A percentile compares a stretch with the other conserved stretches of the same genome.
Conservation (phyloP, 2,888 invertebrate genomes). For the Epirrhoe alternata region DNA sequence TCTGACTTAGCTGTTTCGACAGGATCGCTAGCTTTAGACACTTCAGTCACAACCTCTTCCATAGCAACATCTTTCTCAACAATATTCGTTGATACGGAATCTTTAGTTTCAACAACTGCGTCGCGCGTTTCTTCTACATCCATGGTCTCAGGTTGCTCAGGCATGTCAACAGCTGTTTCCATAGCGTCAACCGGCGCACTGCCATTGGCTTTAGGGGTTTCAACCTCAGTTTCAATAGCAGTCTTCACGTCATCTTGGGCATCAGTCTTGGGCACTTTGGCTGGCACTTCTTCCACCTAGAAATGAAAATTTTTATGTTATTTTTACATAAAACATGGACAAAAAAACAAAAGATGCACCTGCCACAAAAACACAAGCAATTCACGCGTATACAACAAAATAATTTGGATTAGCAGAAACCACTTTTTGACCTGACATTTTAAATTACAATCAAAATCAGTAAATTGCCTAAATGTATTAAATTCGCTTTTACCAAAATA, state of each 20-base stretch:
- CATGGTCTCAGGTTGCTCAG: conserved; percentile 36
- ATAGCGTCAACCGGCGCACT: conserved; percentile 11
- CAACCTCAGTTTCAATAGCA: conserved; percentile 44
- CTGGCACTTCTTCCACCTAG: conserved; percentile 73
- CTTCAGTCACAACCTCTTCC: conserved; percentile 17
- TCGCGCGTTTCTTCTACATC: conserved; percentile 28
- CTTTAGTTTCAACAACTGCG: conserved; percentile 8
- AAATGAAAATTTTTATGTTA: conserved; percentile 41
- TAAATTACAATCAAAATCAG: neutral
- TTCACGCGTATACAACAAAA: neutral
- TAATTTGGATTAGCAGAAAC: neutral
- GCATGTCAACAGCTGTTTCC: conserved; percentile 14
- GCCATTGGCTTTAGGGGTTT: conserved; percentile 20
- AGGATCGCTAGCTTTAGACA: neutral
- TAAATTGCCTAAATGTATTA: neutral
- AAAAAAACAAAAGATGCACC: neutral
- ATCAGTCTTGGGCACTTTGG: conserved; percentile 84
- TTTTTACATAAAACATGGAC: neutral
- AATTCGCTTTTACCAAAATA: neutral
- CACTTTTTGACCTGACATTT: neutral
- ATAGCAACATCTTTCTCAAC: conserved; percentile 29
- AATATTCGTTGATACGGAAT: neutral
- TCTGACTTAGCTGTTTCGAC: conserved; percentile 4
- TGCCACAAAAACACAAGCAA: conserved; percentile 13
- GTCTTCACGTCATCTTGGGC: conserved; percentile 63